A percentile compares a stretch with the other conserved stretches of the same genome.
These are phyloP conservation scores for Coreius guichenoti DNA, from an alignment of 2,797 vertebrate species.

Conservation along the genomic window DNA sequence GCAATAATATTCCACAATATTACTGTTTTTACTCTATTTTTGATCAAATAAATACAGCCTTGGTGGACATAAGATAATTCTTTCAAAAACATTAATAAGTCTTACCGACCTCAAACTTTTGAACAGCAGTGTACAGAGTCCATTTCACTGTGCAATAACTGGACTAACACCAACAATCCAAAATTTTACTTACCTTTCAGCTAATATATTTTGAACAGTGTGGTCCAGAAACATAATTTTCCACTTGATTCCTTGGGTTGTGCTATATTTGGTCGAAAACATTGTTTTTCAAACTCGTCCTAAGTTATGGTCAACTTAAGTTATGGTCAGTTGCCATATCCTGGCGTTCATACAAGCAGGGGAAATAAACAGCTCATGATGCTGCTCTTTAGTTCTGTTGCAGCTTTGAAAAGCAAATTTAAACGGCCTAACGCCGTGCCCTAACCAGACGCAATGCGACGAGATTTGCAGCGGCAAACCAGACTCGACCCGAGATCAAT, in stretches of 20 bases:
- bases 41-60: not conserved
- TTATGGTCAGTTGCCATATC: no score
- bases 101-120: not conserved
- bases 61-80: not conserved
- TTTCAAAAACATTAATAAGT: not conserved
- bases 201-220: not conserved
- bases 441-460: no score
- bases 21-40: not conserved
- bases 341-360: no score
- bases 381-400: no score
- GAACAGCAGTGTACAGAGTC: not conserved
- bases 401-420: no score
- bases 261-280: not conserved
- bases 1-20: not conserved
- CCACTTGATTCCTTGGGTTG: not conserved
- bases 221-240: not conserved
- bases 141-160: not conserved
- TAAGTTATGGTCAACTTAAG: not conserved
- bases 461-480: no score
- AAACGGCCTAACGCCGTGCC: no score
- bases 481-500: no score
- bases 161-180: not conserved
- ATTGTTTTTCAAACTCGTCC: not conserved
- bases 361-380: no score
- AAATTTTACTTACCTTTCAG: not conserved